Conservation (phyloP, 2,797 vertebrate genomes). For the Pitangus sulphuratus region DNA sequence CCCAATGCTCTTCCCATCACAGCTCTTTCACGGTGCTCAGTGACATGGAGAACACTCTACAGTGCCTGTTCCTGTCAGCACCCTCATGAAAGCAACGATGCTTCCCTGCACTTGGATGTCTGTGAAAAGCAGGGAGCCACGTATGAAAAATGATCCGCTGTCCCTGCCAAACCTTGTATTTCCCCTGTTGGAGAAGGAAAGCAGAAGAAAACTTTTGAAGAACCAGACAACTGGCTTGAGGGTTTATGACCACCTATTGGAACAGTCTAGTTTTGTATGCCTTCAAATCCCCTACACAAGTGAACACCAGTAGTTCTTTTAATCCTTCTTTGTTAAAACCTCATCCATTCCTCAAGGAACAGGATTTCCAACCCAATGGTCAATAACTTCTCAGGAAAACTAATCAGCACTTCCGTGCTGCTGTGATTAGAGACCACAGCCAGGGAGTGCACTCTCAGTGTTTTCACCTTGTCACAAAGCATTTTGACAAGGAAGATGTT, state of each 20-base stretch:
- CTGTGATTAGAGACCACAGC: background rate
- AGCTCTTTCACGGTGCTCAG: background rate
- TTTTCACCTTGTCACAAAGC: background rate
- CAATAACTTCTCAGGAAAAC: background rate
- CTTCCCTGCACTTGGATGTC: background rate
- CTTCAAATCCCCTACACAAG: background rate
- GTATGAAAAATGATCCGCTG: background rate
- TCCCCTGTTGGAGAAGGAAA: background rate
- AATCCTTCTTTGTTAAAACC: background rate
- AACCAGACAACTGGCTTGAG: background rate
- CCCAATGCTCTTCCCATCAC: no score
- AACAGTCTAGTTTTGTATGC: background rate
- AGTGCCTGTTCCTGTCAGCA: background rate
- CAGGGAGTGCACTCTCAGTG: background rate
- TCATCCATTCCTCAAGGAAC: background rate
- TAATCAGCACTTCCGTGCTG: background rate
- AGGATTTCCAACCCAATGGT: background rate
- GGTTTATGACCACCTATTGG: background rate
- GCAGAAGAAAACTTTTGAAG: background rate
- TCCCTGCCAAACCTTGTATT: background rate
- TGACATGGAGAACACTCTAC: background rate
- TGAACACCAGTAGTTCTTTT: background rate
- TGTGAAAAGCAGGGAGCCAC: background rate
- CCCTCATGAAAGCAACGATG: accelerated
- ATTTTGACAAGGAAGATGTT: background rate